Conservation (phyloP, 2,888 invertebrate genomes). For the Eretmocerus hayati region DNA sequence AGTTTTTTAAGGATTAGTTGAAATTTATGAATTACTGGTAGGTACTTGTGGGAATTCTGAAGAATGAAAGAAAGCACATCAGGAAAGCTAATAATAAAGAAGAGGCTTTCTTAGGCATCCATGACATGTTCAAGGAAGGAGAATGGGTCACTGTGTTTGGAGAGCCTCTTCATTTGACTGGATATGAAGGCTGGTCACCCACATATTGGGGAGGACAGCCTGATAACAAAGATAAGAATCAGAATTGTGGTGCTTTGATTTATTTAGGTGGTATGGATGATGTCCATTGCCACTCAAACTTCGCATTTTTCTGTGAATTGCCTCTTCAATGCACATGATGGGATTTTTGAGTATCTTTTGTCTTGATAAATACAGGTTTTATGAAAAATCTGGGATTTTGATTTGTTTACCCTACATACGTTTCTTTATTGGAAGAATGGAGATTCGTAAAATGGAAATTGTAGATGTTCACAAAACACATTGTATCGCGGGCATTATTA, state of each 20-base stretch:
- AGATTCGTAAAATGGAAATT: too few species aligned
- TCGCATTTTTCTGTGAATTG: slow-evolving; percentile 31
- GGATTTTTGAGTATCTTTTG: too few species aligned
- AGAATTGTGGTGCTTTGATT: slow-evolving; percentile 29
- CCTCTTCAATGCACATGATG: slow-evolving; percentile 3
- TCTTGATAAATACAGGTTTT: too few species aligned
- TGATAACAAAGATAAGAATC: slow-evolving; percentile 29
- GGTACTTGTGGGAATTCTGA: slow-evolving; percentile 28
- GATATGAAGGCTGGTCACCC: slow-evolving; percentile 28
- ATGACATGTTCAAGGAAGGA: slow-evolving; percentile 30
- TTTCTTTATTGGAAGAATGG: too few species aligned
- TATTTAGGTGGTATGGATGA: slow-evolving; percentile 29
- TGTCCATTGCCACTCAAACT: slow-evolving; percentile 27
- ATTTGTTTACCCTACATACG: too few species aligned
- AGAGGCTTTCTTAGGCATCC: slow-evolving; percentile 31
- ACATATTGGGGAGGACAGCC: slow-evolving; percentile 30
- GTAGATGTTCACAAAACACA: too few species aligned
- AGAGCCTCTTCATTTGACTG: slow-evolving; percentile 27
- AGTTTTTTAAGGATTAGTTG: too few species aligned
- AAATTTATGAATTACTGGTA: slow-evolving; percentile 12
- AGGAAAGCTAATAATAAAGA: slow-evolving; percentile 25
- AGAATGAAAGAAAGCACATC: slow-evolving; percentile 20
- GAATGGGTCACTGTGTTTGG: slow-evolving; percentile 32
- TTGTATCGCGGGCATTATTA: too few species aligned
- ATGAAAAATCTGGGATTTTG: too few species aligned